phyloP scores from a whole-genome alignment of 2,888 invertebrate species.

The Syrphus vitripennis region DNA sequence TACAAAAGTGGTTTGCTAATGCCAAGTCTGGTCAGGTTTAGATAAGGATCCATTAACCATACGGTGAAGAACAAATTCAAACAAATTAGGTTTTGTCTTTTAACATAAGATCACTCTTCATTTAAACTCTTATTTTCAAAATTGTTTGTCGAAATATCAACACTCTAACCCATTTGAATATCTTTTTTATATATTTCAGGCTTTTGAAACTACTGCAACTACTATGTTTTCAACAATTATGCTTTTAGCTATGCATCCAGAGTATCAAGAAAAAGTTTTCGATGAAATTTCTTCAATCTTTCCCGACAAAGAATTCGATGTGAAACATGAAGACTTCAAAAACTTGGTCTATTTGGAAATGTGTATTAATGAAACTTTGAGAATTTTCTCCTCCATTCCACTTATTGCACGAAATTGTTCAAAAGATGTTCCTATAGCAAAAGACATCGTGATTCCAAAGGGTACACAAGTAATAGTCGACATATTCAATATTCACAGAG shows the following conservation, averaged over 20 bases:
- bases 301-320: conserved; percentile 72
- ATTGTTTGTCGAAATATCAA: too few relatives aligned
- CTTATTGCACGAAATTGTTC: conserved; percentile 65
- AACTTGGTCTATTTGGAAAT: conserved; percentile 73
- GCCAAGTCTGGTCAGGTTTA: too few relatives aligned
- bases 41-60: too few relatives aligned
- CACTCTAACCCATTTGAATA: too few relatives aligned
- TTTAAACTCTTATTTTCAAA: too few relatives aligned
- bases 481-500: conserved; percentile 72
- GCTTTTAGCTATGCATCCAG: conserved; percentile 73
- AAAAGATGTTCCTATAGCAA: conserved; percentile 51
- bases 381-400: conserved; percentile 72
- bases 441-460: conserved; percentile 68
- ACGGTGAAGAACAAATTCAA: too few relatives aligned
- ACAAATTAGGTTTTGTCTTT: too few relatives aligned
- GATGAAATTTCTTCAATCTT: conserved; percentile 74
- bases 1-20: too few relatives aligned
- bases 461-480: conserved; percentile 62
- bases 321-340: conserved; percentile 65
- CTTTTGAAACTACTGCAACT: conserved; percentile 74
- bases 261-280: conserved; percentile 72
- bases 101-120: too few relatives aligned
- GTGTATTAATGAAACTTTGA: conserved; percentile 73
- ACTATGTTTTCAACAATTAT: conserved; percentile 73
- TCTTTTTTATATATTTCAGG: conserved; percentile 56